phyloP scores from a whole-genome alignment of 2,888 invertebrate species.

The Leptothorax acervorum region DNA sequence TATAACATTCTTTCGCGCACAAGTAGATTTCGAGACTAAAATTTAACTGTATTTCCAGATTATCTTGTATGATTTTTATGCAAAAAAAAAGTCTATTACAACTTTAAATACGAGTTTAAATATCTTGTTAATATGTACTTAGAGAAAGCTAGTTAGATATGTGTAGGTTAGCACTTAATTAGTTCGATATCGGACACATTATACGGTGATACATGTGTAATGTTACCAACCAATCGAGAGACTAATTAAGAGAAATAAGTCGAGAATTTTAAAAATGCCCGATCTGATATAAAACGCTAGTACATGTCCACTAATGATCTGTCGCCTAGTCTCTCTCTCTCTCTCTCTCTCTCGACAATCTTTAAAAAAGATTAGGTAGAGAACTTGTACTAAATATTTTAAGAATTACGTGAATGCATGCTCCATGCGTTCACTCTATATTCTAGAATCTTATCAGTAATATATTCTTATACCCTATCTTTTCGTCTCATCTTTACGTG shows the following conservation, averaged over 20 bases:
- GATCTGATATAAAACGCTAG: conserved; percentile 2
- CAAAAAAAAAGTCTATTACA: background rate
- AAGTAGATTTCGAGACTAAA: background rate
- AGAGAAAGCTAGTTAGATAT: background rate
- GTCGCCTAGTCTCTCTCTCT: no score
- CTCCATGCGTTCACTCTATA: background rate
- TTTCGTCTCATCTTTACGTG: conserved; percentile 14
- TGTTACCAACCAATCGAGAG: background rate
- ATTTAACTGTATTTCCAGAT: background rate
- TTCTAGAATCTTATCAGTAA: conserved; percentile 4
- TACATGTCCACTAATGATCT: background rate
- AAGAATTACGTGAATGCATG: conserved; percentile 1
- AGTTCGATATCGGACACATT: background rate
- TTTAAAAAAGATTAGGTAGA: background rate
- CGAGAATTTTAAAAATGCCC: background rate
- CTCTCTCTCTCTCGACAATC: no score
- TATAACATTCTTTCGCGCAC: background rate
- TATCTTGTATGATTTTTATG: background rate
- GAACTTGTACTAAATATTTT: background rate
- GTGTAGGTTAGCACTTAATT: background rate
- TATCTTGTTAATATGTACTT: background rate
- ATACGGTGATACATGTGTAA: background rate
- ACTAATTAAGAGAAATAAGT: conserved; percentile 9
- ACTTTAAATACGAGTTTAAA: conserved; percentile 5
- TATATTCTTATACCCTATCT: conserved; percentile 1